Evolutionary conservation across 2,113 vertebrate species (phyloP).

Genomic region (Hassar affinis): DNA sequence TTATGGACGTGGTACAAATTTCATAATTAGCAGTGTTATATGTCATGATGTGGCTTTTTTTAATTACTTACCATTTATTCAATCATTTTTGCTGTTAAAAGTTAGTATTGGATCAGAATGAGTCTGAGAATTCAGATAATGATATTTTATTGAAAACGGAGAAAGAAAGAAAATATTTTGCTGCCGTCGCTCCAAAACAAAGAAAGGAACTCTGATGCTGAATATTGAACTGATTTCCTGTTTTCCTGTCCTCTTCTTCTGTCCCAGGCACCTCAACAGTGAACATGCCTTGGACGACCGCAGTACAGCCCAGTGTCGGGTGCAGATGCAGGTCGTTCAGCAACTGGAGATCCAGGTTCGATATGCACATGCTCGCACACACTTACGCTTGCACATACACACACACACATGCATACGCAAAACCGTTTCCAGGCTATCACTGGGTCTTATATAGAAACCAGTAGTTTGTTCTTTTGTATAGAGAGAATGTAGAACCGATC

Average conservation of each 20-base stretch:
- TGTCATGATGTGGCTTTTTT: background rate
- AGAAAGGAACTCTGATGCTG: too few relatives aligned
- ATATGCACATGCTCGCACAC: conserved; percentile 11
- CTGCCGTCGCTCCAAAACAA: too few relatives aligned
- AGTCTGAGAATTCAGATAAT: background rate
- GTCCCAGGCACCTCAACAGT: conserved; percentile 88
- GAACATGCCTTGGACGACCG: conserved; percentile 98
- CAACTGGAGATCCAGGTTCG: conserved; percentile 98
- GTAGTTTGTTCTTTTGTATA: background rate
- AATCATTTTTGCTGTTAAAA: background rate
- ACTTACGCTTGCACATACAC: background rate
- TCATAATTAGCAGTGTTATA: background rate
- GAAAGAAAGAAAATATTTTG: background rate
- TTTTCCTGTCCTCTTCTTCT: background rate
- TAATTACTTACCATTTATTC: background rate
- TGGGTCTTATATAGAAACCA: background rate
- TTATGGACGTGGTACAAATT: background rate
- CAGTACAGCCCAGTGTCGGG: conserved; percentile 97
- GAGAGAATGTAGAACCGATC: background rate
- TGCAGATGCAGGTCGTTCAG: conserved; percentile 99
- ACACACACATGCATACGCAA: background rate
- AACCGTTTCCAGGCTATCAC: background rate
- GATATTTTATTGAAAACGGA: background rate
- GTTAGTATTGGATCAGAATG: background rate
- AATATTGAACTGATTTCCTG: background rate